Evolutionary conservation across 1,140 invertebrate genomes (phyloP), one percentile per base, ranked within the genome.

Genomic region (Thalassaphorura encarpata): DNA sequence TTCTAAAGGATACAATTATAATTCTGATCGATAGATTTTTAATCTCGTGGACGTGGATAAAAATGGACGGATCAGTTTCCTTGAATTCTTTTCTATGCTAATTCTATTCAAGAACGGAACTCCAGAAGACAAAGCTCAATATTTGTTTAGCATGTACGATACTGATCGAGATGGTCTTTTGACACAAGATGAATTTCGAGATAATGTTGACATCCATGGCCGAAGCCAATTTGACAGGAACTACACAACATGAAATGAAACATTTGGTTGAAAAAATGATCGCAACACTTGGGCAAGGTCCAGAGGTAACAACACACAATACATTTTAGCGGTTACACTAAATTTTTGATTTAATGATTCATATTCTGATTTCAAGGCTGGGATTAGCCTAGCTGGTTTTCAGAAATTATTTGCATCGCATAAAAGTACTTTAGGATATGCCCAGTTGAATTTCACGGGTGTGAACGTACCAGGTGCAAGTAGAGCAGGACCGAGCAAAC

Each of bases 1-100:
- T n/a, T n/a, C n/a, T n/a, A n/a, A n/a, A n/a, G n/a, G n/a, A n/a
- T n/a, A n/a, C n/a, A n/a, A n/a, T n/a, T n/a, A n/a, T n/a, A n/a
- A n/a, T n/a, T n/a, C n/a, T 53, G 24, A 64, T 61, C 29, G 42
- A 56, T 70, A 80, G 68, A 79, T 83, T 75, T 83, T 83, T 66
- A 62, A 71, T 24, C 62, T 83, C 16, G 74, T 81, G 31, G 81
- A 83, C 64, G 75, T 75, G 27, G 78, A 82, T 63, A 71, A 73
- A 53, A 82, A 80, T 67, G 80, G 80, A 15, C 82, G 77, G 66
- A 79, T 83, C 52, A 80, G 78, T 2, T 81, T 82, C 66, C 67
- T 78, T 42, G 80, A 83, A 66, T 81, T 83, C 66, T 67, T 82
- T n/a, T 76, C 80, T 66, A 75, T 81, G 59, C 72, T 82, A 41